Conservation (phyloP, 2,113 vertebrate species). For the Sphyrna mokarran region DNA sequence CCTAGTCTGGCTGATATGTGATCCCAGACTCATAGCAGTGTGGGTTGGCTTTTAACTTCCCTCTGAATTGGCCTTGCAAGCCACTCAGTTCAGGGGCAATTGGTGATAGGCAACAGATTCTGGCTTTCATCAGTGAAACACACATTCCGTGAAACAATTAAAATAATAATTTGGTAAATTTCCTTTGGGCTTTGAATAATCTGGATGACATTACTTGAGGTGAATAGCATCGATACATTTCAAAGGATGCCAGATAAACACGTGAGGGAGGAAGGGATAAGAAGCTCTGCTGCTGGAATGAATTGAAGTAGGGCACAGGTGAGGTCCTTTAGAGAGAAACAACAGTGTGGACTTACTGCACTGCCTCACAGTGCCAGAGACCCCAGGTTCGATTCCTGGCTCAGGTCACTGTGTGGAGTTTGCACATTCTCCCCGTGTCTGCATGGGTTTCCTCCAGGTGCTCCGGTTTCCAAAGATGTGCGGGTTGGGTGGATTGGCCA, state of each 20-base stretch:
- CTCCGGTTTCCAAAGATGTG: too few relatives aligned
- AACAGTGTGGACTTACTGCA: background rate
- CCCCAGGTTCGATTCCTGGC: too few relatives aligned
- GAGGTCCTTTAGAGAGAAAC: background rate
- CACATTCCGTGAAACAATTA: background rate
- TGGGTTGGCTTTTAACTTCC: background rate
- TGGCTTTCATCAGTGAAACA: too few relatives aligned
- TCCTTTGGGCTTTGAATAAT: background rate
- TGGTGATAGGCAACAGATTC: background rate
- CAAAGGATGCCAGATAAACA: background rate
- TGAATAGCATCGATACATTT: background rate
- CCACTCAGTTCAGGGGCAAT: background rate
- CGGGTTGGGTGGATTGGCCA: too few relatives aligned
- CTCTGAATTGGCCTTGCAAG: background rate
- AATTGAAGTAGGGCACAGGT: background rate
- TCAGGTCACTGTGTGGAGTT: too few relatives aligned
- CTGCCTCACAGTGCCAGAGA: too few relatives aligned
- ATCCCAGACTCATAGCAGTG: background rate
- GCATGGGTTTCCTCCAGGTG: too few relatives aligned
- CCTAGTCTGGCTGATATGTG: background rate
- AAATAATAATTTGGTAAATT: background rate
- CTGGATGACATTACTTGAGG: background rate
- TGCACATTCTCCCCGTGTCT: too few relatives aligned
- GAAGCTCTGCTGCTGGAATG: background rate
- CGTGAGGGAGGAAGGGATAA: background rate